Conservation (phyloP, 2,113 vertebrate genomes). For the Rhabdornis inornatus region DNA sequence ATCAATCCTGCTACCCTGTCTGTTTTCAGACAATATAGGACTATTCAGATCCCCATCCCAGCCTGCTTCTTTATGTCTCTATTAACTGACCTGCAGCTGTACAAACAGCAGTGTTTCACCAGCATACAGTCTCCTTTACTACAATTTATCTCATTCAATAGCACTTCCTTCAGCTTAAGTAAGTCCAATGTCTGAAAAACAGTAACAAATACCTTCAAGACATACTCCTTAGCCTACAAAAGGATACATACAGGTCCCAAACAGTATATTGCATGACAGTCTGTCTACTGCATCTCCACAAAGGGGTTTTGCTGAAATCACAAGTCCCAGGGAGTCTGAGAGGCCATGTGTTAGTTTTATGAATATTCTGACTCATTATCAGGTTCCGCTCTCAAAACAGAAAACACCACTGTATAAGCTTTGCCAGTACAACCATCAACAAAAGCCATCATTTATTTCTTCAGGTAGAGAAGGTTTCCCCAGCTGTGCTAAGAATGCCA, state of each 20-base stretch:
- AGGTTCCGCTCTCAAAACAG: neutral
- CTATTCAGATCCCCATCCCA: slow-evolving; percentile 32
- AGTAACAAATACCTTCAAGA: neutral
- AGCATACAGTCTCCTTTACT: neutral
- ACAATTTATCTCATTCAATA: neutral
- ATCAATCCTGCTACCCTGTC: neutral
- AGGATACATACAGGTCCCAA: neutral
- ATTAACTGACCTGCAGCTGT: slow-evolving; percentile 48
- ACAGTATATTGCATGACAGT: neutral
- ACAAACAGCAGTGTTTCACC: slow-evolving; percentile 46
- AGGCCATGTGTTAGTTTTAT: slow-evolving; percentile 7
- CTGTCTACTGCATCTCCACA: neutral
- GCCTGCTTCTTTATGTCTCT: slow-evolving; percentile 12
- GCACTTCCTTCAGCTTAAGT: neutral
- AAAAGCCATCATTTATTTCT: slow-evolving; percentile 4
- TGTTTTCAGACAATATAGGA: slow-evolving; percentile 37
- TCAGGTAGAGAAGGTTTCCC: neutral
- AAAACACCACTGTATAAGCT: neutral
- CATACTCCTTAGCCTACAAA: neutral
- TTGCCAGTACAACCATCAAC: neutral
- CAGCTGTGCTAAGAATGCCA: neutral
- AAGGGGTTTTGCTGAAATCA: neutral
- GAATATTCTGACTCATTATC: slow-evolving; percentile 37
- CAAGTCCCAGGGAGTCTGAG: neutral
- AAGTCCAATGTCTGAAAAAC: neutral